Percentiles rank a stretch among this genome's conserved stretches.
phyloP scores from a whole-genome alignment of 2,113 vertebrate species.

The Gallinago undulata region DNA sequence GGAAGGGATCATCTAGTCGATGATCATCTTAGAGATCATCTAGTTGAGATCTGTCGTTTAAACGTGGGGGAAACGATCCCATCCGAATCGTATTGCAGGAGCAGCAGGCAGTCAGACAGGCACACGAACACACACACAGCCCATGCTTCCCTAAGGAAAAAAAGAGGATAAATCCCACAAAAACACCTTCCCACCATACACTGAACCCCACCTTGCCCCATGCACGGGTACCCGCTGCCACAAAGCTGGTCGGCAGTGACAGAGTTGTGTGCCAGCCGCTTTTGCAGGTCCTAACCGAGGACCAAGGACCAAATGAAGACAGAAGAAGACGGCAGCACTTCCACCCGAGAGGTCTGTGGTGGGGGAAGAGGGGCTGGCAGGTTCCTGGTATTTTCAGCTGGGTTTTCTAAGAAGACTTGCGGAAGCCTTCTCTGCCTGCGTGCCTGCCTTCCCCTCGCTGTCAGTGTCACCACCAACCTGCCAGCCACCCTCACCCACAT shows the following conservation, averaged over 20 bases:
- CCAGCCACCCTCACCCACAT: not conserved
- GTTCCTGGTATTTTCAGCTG: not conserved
- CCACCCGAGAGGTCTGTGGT: not conserved
- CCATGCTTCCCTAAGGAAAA: not conserved
- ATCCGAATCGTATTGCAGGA: not conserved
- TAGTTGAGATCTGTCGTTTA: not conserved
- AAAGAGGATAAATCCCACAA: not conserved
- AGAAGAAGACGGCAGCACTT: too few relatives aligned
- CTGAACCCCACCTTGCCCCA: accelerated
- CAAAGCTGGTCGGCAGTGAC: not conserved
- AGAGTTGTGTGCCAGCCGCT: not conserved
- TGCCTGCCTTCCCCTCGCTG: too few relatives aligned
- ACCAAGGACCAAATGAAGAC: not conserved
- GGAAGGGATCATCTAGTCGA: too few relatives aligned
- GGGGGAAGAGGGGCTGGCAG: too few relatives aligned
- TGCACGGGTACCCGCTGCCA: accelerated
- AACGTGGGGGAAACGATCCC: not conserved
- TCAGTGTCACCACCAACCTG: not conserved
- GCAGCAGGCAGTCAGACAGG: not conserved
- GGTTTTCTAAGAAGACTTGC: not conserved
- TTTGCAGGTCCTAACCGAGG: not conserved
- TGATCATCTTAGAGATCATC: too few relatives aligned
- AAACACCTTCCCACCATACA: not conserved
- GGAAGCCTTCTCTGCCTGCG: accelerated
- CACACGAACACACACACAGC: not conserved